A percentile compares a stretch with the other conserved stretches of the same genome.
Evolutionary conservation across 2,113 vertebrate species (phyloP).

Genomic region (Esox niger): DNA sequence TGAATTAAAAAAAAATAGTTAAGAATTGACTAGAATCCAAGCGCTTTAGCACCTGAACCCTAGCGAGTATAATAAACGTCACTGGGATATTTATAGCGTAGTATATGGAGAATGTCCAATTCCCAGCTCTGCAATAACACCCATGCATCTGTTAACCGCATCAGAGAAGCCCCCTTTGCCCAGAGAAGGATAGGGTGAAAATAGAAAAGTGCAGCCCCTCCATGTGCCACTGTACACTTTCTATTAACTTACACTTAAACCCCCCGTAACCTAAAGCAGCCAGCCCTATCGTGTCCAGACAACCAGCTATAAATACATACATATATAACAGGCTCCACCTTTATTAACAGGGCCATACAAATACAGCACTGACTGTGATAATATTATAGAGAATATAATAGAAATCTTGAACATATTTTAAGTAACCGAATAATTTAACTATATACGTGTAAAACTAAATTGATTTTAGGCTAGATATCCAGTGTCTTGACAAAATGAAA

Average conservation of each 20-base stretch:
- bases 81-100: constrained; percentile 88
- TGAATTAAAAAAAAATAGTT: constrained; percentile 46
- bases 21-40: constrained; percentile 75
- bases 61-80: constrained; percentile 93
- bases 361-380: constrained; percentile 1
- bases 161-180: constrained; percentile 67
- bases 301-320: constrained; percentile 31
- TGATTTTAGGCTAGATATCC: too few relatives aligned
- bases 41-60: constrained; percentile 94
- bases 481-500: too few relatives aligned
- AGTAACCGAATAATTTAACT: too few relatives aligned
- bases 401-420: too few relatives aligned
- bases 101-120: constrained; percentile 92
- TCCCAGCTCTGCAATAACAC: constrained; percentile 84
- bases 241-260: constrained; percentile 64
- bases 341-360: constrained; percentile 35
- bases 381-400: too few relatives aligned
- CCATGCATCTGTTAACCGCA: constrained; percentile 90
- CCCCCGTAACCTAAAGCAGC: constrained; percentile 45
- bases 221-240: constrained; percentile 54
- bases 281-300: constrained; percentile 24
- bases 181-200: constrained; percentile 70
- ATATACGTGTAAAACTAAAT: too few relatives aligned
- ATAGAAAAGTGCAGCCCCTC: constrained; percentile 69
- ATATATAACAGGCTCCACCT: constrained; percentile 38